Evolutionary conservation across 2,113 vertebrate genomes (phyloP).

Genomic region (Ptyas mucosa): DNA sequence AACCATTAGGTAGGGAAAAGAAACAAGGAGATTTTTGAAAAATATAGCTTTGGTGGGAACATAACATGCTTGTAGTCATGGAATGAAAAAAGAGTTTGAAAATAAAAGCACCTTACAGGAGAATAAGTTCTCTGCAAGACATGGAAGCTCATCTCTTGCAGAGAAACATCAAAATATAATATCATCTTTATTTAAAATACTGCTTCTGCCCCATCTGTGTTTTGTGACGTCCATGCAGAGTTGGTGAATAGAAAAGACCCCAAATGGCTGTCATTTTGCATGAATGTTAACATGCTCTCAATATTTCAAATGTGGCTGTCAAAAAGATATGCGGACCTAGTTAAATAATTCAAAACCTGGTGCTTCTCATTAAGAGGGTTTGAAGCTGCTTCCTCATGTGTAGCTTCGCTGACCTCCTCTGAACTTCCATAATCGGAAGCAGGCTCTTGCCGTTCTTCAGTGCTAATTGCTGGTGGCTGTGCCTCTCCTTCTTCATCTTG

Average conservation of each 20-base stretch:
- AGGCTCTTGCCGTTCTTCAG: no score
- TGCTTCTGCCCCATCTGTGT: not conserved
- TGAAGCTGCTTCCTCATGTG: no score
- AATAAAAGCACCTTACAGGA: not conserved
- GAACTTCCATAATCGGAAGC: no score
- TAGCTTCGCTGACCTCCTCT: no score
- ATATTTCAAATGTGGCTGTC: not conserved
- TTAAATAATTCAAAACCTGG: no score
- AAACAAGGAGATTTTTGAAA: no score
- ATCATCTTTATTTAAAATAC: not conserved
- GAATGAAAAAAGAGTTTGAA: not conserved
- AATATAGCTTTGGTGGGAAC: not conserved
- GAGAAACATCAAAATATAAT: not conserved
- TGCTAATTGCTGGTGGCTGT: no score
- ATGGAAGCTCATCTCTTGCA: not conserved
- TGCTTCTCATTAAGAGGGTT: no score
- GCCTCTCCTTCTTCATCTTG: no score
- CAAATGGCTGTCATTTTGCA: not conserved
- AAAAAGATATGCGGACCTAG: not conserved
- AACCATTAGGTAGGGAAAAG: not conserved
- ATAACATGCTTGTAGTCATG: not conserved
- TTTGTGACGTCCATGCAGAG: not conserved
- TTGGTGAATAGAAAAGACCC: not conserved
- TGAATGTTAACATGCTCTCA: not conserved
- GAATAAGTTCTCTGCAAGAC: not conserved